Base-by-base conservation (phyloP, 2,888 invertebrate species). In the Cactoblastis cactorum region DNA sequence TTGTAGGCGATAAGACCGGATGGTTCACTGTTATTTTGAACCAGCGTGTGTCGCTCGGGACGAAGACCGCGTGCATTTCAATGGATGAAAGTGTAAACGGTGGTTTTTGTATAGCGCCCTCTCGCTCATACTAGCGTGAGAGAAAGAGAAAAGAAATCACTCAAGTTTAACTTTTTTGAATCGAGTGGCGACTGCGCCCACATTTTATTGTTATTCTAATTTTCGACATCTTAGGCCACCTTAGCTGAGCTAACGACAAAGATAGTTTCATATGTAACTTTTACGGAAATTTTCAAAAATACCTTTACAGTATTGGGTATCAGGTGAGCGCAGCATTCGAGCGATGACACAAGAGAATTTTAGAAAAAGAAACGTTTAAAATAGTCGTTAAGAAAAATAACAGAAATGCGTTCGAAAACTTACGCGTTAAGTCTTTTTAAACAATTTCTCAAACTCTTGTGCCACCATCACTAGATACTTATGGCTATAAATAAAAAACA, bases 21-120 rank as follows among this genome's bases (percentile, higher is more conserved):
- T 75, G 67, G 72, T 77, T 80, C 75, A 74, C 73, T 71, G 74
- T 75, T 74, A 77, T 74, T 75, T 77, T 71, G 72, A 78, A 80
- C 78, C 82, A 78, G 83, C 83, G 80, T 65, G 69, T 74, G 43
- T 82, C 76, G 69, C 72, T 79, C 81, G 72, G 77, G 66, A 69
- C 80, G 80, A 75, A 76, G 83, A 80, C 80, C 82, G 85, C 85
- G 82, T 86, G 84, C 86, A 82, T 86, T 83, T 87, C 87, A 81
- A 83, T 80, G 79, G 87, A 85, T 85, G 88, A 87, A 89, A 86
- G 88, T 87, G 77, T 86, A 84, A 79, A 80, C 86, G 77, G 79
- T 77, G 82, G 85, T 88, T 87, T 88, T 88, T 88, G 88, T 88
- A 84, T 87, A 83, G 80, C 79, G 77, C 77, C 65, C 63, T 84